Base-by-base conservation (phyloP, 2,113 vertebrate species). In the Gorsachius goisagi region DNA sequence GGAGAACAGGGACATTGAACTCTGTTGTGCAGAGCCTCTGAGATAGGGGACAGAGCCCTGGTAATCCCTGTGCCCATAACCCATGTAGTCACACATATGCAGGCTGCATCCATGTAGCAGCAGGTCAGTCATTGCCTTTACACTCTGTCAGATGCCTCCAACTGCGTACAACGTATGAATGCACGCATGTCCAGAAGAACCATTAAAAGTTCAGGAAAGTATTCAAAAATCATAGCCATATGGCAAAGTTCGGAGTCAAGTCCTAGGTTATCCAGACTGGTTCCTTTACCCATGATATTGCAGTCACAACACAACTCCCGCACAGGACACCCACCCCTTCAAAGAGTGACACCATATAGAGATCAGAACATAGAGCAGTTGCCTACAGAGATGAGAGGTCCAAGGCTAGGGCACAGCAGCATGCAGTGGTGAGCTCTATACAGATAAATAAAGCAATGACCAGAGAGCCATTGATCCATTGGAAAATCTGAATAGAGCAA, bases 91-190 rank as follows among this genome's bases (percentile, higher is more conserved):
- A 90, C 58, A 74, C 5, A 6, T 5, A 5, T 12, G 4, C 22
- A 75, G 67, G 62, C 32, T 50, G 5, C 23, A 56, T 26, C 32
- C 2, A 0, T 32, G 49, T 24, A 33, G 30, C 19, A 33, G 33
- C 24, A 21, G 3, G 6, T 7, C 49, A 33, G 4, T 8, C 20
- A 5, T 19, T 35, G 52, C 32, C 63, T 15, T 16, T 23, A 37
- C 4, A 1, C 12, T 30, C 27, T 21, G 19, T 6, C 47, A 58
- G 58, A 18, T 58, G 28, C 30, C 49, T 85, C 64, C 53, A 62
- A 37, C 21, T n/a, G 27, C 0, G 1, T 14, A 21, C 6, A 28
- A 26, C 30, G 14, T 5, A 16, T 2, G 5, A 19, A 27, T 18
- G 26, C 21, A 66, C 24, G 67, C 28, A 60, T 53, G 72, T 78